Evolutionary conservation across 2,888 invertebrate genomes (phyloP).

Genomic region (Pristionchus exspectatus): DNA sequence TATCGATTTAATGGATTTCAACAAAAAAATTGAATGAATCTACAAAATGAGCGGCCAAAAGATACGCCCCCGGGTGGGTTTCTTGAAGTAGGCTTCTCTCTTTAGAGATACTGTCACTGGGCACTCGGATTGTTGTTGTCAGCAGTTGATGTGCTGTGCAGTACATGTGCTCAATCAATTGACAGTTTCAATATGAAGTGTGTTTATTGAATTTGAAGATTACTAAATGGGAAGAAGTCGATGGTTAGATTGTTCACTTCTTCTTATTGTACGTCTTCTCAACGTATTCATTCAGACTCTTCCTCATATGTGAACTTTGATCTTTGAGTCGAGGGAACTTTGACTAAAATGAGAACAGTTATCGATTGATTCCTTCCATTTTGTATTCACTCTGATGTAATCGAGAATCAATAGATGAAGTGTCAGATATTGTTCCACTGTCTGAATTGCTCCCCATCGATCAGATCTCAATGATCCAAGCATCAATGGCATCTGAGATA

Average conservation of each 20-base stretch:
- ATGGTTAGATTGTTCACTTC: not conserved
- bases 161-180: not conserved
- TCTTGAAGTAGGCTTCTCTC: too few relatives aligned
- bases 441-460: slow-evolving; percentile 34
- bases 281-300: not conserved
- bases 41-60: not conserved
- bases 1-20: too few relatives aligned
- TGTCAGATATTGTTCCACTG: slow-evolving; percentile 33
- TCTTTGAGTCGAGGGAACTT: slow-evolving; percentile 39
- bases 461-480: not conserved
- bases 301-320: not conserved
- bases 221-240: slow-evolving; percentile 18
- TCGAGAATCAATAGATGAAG: slow-evolving; percentile 30
- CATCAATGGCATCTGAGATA: not conserved
- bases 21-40: not conserved
- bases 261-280: slow-evolving; percentile 8
- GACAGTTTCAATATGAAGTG: not conserved
- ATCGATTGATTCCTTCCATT: not conserved
- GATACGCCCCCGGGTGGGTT: not conserved
- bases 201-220: slow-evolving; percentile 10
- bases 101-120: not conserved
- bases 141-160: too few relatives aligned
- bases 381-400: not conserved
- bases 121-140: not conserved
- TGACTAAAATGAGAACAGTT: not conserved